Conservation (phyloP, 2,113 vertebrate genomes). For the Antechinus flavipes region DNA sequence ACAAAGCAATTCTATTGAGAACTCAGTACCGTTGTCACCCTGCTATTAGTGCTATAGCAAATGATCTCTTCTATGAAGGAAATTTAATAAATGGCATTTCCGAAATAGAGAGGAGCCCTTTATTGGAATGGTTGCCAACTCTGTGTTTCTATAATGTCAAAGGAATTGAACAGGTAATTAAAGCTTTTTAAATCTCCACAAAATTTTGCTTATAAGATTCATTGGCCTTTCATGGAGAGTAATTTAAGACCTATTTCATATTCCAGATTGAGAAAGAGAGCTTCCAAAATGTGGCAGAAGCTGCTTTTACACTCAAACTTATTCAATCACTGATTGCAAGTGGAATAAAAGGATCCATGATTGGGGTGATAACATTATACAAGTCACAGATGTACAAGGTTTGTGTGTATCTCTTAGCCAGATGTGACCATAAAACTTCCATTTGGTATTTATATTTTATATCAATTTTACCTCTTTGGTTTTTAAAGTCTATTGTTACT, state of each 20-base stretch:
- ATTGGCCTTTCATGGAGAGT: constrained; percentile 52
- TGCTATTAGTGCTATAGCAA: constrained; percentile 84
- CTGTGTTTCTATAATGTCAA: constrained; percentile 86
- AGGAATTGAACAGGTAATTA: constrained; percentile 85
- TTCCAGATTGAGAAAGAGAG: constrained; percentile 85
- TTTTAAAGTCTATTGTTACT: constrained; percentile 22
- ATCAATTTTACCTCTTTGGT: not conserved
- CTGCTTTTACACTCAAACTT: constrained; percentile 85
- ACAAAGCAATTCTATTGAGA: constrained; percentile 80
- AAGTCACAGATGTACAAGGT: constrained; percentile 89
- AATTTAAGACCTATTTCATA: constrained; percentile 43
- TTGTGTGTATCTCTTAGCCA: constrained; percentile 6
- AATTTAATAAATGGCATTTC: constrained; percentile 83
- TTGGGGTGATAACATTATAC: constrained; percentile 89
- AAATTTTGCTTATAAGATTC: not conserved
- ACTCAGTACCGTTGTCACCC: constrained; percentile 90
- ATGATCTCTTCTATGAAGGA: constrained; percentile 86
- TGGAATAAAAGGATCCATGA: constrained; percentile 80
- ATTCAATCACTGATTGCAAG: constrained; percentile 85
- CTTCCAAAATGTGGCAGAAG: constrained; percentile 87
- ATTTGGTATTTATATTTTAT: not conserved
- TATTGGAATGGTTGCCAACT: constrained; percentile 87
- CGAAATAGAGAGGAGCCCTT: constrained; percentile 78
- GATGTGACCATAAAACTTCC: not conserved
- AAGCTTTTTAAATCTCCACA: not conserved